Evolutionary conservation across 2,113 vertebrate species (phyloP).

Genomic region (Lamprotornis superbus): DNA sequence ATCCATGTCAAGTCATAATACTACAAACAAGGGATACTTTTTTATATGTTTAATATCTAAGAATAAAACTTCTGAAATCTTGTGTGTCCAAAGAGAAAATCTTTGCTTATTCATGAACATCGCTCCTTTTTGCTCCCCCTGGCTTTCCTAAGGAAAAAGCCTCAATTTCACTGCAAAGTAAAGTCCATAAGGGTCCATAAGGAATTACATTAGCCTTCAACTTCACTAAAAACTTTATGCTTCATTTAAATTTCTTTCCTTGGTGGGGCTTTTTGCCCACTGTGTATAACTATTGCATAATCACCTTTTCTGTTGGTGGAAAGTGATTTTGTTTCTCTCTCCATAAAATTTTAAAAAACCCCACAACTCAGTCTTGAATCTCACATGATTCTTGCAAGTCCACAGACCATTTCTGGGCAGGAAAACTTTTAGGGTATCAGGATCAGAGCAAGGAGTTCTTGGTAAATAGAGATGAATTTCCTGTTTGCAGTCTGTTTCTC

Average conservation of each 20-base stretch:
- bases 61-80: neutral
- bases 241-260: neutral
- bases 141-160: neutral
- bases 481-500: neutral
- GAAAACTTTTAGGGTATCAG: neutral
- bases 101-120: neutral
- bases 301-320: neutral
- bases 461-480: neutral
- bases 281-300: neutral
- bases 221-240: neutral
- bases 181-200: neutral
- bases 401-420: neutral
- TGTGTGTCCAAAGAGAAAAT: neutral
- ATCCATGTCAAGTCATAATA: neutral
- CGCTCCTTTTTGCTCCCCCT: neutral
- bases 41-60: neutral
- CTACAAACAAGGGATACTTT: neutral
- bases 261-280: neutral
- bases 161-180: neutral
- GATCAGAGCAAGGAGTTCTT: neutral
- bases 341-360: fast-evolving
- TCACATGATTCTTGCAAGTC: neutral
- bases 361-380: neutral
- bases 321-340: neutral
- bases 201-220: neutral